Evolutionary conservation across 2,797 vertebrate genomes (phyloP).

Genomic region (Melanotaenia parkinsoni): DNA sequence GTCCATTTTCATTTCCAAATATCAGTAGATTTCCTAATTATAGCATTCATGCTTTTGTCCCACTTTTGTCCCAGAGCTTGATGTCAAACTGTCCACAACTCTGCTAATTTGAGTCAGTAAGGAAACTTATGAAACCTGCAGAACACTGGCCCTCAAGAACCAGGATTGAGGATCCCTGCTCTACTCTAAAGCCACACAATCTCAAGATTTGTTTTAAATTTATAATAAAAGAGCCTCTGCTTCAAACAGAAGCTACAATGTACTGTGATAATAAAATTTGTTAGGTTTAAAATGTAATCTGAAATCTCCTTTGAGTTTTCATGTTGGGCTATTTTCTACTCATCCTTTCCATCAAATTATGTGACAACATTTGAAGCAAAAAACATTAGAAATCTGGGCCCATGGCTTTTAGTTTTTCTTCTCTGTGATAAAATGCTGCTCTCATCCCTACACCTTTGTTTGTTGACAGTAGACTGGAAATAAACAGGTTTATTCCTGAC

Average conservation of each 20-base stretch:
- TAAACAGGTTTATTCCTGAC: slow-evolving; percentile 4
- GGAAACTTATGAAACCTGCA: background rate
- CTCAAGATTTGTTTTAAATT: no score
- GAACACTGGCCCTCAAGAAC: background rate
- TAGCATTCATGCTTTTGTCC: background rate
- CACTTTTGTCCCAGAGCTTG: background rate
- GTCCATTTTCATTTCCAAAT: background rate
- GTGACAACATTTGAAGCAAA: background rate
- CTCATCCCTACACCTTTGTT: slow-evolving; percentile 37
- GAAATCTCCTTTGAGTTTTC: no score
- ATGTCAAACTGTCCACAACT: background rate
- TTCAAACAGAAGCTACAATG: no score
- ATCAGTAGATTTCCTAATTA: background rate
- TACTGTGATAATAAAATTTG: no score
- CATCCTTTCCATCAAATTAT: slow-evolving; percentile 15
- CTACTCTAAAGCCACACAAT: no score
- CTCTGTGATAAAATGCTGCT: slow-evolving; percentile 4
- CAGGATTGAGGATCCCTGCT: no score
- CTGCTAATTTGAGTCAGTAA: background rate
- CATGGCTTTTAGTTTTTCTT: slow-evolving; percentile 13
- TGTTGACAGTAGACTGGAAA: slow-evolving; percentile 33
- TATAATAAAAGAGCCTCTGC: no score
- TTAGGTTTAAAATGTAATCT: no score
- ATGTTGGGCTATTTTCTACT: slow-evolving; percentile 12
- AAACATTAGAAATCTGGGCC: slow-evolving; percentile 29